Conservation (phyloP, 2,113 vertebrate species). For the Bagarius yarrelli region DNA sequence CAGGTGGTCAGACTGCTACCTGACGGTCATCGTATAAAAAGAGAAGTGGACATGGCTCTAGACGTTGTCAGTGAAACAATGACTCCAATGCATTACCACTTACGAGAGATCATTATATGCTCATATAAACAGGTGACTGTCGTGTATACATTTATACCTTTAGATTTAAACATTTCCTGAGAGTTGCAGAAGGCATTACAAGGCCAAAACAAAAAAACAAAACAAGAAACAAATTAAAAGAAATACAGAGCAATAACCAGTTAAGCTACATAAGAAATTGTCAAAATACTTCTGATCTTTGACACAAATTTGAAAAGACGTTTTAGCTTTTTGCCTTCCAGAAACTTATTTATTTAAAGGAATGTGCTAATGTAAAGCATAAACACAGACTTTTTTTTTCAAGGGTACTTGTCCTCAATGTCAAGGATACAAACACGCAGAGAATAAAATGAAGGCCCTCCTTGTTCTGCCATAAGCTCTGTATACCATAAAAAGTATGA, state of each 20-base stretch:
- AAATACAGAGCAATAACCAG: not conserved
- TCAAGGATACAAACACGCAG: not conserved
- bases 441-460: not conserved
- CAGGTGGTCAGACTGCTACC: constrained; percentile 80
- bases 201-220: not conserved
- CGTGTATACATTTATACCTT: not conserved
- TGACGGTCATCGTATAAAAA: constrained; percentile 77
- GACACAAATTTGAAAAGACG: not conserved
- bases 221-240: not conserved
- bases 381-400: not conserved
- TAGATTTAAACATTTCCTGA: not conserved
- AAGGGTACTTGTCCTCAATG: not conserved
- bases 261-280: not conserved
- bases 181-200: not conserved
- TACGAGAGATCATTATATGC: constrained; percentile 83
- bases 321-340: not conserved
- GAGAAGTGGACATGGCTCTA: constrained; percentile 81
- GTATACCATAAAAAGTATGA: not conserved
- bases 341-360: not conserved
- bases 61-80: constrained; percentile 86
- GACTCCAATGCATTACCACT: constrained; percentile 88
- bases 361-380: not conserved
- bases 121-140: constrained; percentile 79
- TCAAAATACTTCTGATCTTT: not conserved
- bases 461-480: not conserved